A percentile compares a stretch with the other conserved stretches of the same genome.
Evolutionary conservation across 2,797 vertebrate genomes (phyloP).

Genomic region (Syndactyla subalaris): DNA sequence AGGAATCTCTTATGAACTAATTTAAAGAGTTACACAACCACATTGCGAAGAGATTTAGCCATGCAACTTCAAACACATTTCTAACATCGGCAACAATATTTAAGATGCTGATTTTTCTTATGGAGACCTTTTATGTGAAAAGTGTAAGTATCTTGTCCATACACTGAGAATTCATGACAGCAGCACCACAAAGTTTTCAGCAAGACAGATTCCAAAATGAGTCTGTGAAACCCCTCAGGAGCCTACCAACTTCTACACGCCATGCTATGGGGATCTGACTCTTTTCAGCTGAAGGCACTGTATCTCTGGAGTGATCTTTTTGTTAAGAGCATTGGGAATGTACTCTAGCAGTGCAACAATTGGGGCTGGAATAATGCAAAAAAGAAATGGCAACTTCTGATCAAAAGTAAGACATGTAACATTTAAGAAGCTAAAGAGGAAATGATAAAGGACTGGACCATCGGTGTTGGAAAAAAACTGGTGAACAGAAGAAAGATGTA

Average conservation of each 20-base stretch:
- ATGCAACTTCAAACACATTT: neutral
- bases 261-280: conserved; percentile 62
- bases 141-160: conserved; percentile 29
- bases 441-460: conserved; percentile 65
- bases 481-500: conserved; percentile 48
- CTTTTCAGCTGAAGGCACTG: conserved; percentile 65
- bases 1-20: conserved; percentile 1
- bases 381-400: conserved; percentile 70
- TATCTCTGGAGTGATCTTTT: conserved; percentile 77
- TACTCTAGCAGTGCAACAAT: conserved; percentile 71
- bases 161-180: conserved; percentile 56
- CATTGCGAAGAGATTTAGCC: neutral
- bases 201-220: conserved; percentile 67
- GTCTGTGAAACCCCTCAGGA: conserved; percentile 66
- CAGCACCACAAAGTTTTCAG: conserved; percentile 49
- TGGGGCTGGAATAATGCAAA: conserved; percentile 71
- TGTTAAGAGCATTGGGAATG: conserved; percentile 74
- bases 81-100: conserved; percentile 16
- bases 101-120: conserved; percentile 36
- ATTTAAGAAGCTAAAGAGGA: conserved; percentile 54
- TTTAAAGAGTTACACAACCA: neutral
- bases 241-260: conserved; percentile 60
- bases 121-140: neutral
- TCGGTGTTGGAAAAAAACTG: conserved; percentile 51
- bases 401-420: conserved; percentile 46